Percentiles rank a stretch among this genome's conserved stretches.
These are phyloP conservation scores for Macaca fascicularis DNA, from an alignment of 2,113 vertebrate genomes.

Conservation along the genomic window T2T-MFA8v1.1 NC_088375.1:50134501-50135000, in stretches of 20 bases:
- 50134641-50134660: background rate
- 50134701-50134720: background rate
- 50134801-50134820: background rate
- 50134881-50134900: background rate
- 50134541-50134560: background rate
- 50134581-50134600: background rate
- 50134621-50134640: background rate
- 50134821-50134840: background rate
- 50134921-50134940: background rate
- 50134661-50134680: background rate
- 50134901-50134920: background rate
- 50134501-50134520: too few relatives aligned
- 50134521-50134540: background rate
- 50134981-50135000: background rate
- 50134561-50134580: background rate
- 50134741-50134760: background rate
- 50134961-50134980: background rate
- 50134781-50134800: too few relatives aligned
- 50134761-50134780: background rate
- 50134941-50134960: background rate
- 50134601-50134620: too few relatives aligned
- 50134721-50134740: background rate
- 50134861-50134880: background rate
- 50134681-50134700: background rate
- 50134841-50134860: background rate